Evolutionary conservation across 2,113 vertebrate species (phyloP).

Genomic region (Sula dactylatra): DNA sequence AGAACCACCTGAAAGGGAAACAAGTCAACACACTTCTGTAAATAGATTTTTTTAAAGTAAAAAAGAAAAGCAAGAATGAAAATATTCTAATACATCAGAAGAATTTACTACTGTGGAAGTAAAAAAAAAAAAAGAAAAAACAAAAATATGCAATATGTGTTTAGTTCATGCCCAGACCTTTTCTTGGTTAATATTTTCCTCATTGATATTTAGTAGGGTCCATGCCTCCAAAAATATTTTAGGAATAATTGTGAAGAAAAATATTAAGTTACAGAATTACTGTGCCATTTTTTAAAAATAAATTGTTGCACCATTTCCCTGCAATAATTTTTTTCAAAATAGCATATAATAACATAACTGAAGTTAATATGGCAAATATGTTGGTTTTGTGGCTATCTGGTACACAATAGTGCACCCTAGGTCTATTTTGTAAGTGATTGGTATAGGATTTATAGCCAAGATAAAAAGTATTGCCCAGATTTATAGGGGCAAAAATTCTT

Average conservation of each 20-base stretch:
- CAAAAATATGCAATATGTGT: too few species aligned
- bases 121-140: background rate
- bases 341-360: background rate
- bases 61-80: constrained; percentile 3
- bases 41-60: constrained; percentile 7
- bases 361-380: background rate
- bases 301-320: background rate
- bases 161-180: background rate
- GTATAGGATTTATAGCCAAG: background rate
- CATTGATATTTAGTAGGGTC: background rate
- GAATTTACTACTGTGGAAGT: background rate
- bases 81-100: constrained; percentile 5
- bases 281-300: background rate
- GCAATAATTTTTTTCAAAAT: background rate
- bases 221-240: background rate
- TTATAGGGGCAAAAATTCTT: background rate
- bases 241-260: background rate
- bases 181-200: background rate
- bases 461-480: background rate
- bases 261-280: background rate
- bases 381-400: background rate
- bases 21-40: background rate
- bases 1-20: background rate
- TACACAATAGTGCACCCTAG: background rate
- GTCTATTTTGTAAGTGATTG: background rate